Percentiles rank a stretch among this genome's conserved stretches.
Conservation (phyloP, 2,113 vertebrate genomes). For the Stigmatopora nigra region DNA sequence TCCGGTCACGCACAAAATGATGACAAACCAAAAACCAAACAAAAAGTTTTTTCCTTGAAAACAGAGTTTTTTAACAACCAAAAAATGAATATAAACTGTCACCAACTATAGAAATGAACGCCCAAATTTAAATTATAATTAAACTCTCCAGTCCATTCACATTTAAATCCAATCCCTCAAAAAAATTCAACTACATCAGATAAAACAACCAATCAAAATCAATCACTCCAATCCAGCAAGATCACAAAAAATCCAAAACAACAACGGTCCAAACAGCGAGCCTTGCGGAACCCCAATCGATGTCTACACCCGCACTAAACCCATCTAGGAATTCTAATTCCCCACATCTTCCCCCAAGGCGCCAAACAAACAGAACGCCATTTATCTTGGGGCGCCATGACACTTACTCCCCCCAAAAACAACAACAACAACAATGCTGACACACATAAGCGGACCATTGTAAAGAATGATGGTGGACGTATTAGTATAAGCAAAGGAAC, state of each 20-base stretch:
- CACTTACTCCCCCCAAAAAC: slow-evolving; percentile 5
- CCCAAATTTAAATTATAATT: too few species aligned
- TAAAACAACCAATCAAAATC: neutral
- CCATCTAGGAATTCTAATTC: neutral
- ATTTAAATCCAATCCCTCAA: neutral
- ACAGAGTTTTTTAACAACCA: too few species aligned
- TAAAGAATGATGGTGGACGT: slow-evolving; percentile 68
- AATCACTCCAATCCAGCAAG: neutral
- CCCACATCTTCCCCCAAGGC: slow-evolving; percentile 21
- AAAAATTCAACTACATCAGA: neutral
- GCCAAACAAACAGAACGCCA: slow-evolving; percentile 24
- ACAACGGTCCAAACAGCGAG: neutral
- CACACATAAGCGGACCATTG: slow-evolving; percentile 48
- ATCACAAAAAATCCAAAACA: neutral
- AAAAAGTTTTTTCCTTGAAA: too few species aligned
- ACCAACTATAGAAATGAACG: too few species aligned
- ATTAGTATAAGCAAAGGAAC: slow-evolving; percentile 85
- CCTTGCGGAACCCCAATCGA: slow-evolving; percentile 3
- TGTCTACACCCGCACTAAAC: neutral
- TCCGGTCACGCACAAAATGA: too few species aligned
- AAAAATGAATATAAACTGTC: too few species aligned
- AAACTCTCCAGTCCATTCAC: neutral
- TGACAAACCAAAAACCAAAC: too few species aligned
- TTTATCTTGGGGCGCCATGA: slow-evolving; percentile 52
- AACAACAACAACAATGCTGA: slow-evolving; percentile 60